Percentiles rank a stretch among this genome's conserved stretches.
phyloP scores from a whole-genome alignment of 2,797 vertebrate genomes.

The Tapera naevia region DNA sequence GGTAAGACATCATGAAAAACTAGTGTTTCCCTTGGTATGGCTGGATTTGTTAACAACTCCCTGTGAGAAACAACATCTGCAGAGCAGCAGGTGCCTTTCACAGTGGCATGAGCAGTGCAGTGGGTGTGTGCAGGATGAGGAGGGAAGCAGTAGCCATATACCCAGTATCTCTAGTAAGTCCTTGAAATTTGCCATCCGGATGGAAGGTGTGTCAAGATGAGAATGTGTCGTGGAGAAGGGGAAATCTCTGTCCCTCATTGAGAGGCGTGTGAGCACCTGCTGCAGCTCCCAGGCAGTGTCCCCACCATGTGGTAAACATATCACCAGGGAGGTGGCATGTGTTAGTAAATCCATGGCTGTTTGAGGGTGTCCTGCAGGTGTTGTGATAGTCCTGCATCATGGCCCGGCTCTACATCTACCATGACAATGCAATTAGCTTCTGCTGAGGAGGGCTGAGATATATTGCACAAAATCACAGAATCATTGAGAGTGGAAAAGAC shows the following conservation, averaged over 20 bases:
- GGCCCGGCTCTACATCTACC: too few relatives aligned
- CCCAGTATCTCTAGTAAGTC: background rate
- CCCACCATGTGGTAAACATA: rapidly evolving
- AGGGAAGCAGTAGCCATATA: background rate
- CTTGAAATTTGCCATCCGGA: background rate
- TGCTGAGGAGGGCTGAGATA: background rate
- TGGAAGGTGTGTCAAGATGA: background rate
- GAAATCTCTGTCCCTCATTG: background rate
- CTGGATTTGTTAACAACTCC: background rate
- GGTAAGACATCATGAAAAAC: background rate
- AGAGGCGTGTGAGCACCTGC: background rate
- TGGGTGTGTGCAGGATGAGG: rapidly evolving
- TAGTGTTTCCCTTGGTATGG: background rate
- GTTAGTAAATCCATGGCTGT: background rate
- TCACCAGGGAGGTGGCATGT: rapidly evolving
- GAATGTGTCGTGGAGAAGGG: background rate
- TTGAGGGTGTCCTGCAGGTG: background rate
- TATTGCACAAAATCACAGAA: background rate
- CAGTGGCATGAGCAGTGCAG: background rate
- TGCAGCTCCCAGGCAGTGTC: background rate
- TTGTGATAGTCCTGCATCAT: too few relatives aligned
- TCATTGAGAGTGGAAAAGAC: too few relatives aligned
- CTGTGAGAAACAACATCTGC: rapidly evolving
- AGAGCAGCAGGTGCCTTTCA: rapidly evolving
- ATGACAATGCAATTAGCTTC: background rate